Percentiles rank a stretch among this genome's conserved stretches.
Conservation (phyloP, 2,797 vertebrate species). For the Acomys russatus region DNA sequence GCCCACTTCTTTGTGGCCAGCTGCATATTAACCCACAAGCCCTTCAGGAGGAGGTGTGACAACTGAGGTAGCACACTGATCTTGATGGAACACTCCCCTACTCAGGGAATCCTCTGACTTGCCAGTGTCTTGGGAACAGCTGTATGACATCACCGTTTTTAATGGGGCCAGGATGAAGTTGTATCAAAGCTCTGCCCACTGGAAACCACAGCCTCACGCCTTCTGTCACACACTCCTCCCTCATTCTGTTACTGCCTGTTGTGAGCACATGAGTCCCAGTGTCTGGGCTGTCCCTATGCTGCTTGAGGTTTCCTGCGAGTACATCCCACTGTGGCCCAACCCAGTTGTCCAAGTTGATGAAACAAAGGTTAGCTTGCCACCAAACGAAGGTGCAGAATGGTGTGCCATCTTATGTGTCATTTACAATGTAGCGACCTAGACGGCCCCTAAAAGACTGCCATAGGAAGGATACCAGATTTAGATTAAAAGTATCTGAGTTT, state of each 20-base stretch:
- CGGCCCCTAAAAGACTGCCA: background rate
- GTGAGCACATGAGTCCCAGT: background rate
- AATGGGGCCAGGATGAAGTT: background rate
- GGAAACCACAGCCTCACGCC: background rate
- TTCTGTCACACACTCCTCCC: background rate
- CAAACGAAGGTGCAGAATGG: background rate
- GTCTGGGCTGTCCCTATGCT: background rate
- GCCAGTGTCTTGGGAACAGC: background rate
- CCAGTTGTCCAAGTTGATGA: background rate
- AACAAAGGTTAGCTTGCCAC: background rate
- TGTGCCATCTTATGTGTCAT: background rate
- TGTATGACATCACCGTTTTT: background rate
- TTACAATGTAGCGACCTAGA: background rate
- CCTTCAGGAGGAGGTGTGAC: background rate
- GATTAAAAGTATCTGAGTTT: background rate
- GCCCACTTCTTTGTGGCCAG: background rate
- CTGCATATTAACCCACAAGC: background rate
- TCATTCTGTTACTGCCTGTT: background rate
- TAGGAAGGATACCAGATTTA: background rate
- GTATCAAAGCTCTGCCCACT: background rate
- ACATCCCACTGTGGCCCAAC: background rate
- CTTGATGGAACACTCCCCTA: background rate
- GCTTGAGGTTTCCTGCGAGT: background rate
- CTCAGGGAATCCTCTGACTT: background rate
- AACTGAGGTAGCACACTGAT: fast-evolving